These are phyloP conservation scores for Argyresthia albistria DNA, from an alignment of 2,888 invertebrate species.

Conservation along the genomic window DNA sequence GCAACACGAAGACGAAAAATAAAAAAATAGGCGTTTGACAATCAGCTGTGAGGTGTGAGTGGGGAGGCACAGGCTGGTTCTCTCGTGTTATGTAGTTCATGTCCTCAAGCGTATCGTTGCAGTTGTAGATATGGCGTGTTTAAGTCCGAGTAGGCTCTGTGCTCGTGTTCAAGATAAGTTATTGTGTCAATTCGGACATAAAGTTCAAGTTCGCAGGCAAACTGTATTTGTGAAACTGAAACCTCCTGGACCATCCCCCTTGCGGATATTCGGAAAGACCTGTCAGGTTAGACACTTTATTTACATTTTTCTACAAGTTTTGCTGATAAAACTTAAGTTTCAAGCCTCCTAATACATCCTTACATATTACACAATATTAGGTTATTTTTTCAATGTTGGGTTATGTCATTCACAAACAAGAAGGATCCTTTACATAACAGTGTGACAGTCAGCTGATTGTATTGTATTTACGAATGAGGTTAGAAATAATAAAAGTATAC, in stretches of 20 bases:
- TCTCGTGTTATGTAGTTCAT: conserved; percentile 65
- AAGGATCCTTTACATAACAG: conserved; percentile 39
- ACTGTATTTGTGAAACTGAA: conserved; percentile 79
- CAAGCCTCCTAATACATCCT: conserved; percentile 8
- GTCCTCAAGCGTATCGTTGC: conserved; percentile 75
- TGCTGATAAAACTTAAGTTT: neutral
- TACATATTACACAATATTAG: neutral
- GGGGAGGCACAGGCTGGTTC: conserved; percentile 64
- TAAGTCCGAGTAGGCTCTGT: conserved; percentile 87
- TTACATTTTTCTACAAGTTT: conserved; percentile 5
- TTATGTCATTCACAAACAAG: conserved; percentile 18
- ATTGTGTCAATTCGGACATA: conserved; percentile 84
- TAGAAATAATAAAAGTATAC: neutral
- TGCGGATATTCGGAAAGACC: conserved; percentile 67
- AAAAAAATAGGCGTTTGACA: conserved; percentile 46
- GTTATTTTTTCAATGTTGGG: neutral
- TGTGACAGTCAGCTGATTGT: conserved; percentile 40
- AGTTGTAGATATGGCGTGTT: conserved; percentile 87
- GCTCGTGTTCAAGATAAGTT: conserved; percentile 84
- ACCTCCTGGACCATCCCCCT: conserved; percentile 74
- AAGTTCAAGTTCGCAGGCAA: conserved; percentile 76
- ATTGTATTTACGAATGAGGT: conserved; percentile 4
- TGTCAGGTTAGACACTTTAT: conserved; percentile 52
- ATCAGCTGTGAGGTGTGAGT: conserved; percentile 66
- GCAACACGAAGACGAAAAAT: conserved; percentile 10